Evolutionary conservation across 2,888 invertebrate species (phyloP), one percentile per base, ranked within the genome.

Genomic region (Abrostola tripartita): DNA sequence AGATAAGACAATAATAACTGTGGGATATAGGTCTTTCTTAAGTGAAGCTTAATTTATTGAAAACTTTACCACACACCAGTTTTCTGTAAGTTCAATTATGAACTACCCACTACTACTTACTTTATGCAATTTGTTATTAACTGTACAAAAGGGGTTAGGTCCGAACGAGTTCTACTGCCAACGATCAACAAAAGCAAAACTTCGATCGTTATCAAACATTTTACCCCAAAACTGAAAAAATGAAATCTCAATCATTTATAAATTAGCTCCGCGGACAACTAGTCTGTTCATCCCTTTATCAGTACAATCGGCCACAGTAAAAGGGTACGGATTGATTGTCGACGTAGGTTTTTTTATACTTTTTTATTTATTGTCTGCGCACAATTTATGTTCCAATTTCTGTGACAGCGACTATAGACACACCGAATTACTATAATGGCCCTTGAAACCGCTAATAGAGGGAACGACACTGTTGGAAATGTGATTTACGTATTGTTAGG

Each of bases 231-330:
- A 79, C 56, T 55, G 70, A 89, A 91, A 92, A 93, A 92, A 86
- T 90, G 87, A 92, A 93, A 92, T 90, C 93, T 94, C 93, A 92
- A 94, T 94, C 87, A 94, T 92, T 94, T 93, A 93, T 92, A 91
- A 93, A 94, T 94, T 94, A 92, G 94, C 88, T 90, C 83, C 90
- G 93, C 90, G 93, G 93, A 93, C 93, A 94, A 92, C 88, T 85
- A 85, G 85, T 82, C 85, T 84, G 88, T 91, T 93, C 93, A 93
- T 92, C 92, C 93, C 91, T 93, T 94, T 93, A 94, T 93, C 91
- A 88, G 85, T 85, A 90, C 91, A 93, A 94, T 93, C 91, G 87
- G 85, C 88, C 87, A 88, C 88, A 90, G 92, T 92, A 93, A 93
- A 92, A 92, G 93, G 93, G 92, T 93, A 90, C 87, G 86, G 78